Evolutionary conservation across 2,113 vertebrate species (phyloP).

Genomic region (Syrrhaptes paradoxus): DNA sequence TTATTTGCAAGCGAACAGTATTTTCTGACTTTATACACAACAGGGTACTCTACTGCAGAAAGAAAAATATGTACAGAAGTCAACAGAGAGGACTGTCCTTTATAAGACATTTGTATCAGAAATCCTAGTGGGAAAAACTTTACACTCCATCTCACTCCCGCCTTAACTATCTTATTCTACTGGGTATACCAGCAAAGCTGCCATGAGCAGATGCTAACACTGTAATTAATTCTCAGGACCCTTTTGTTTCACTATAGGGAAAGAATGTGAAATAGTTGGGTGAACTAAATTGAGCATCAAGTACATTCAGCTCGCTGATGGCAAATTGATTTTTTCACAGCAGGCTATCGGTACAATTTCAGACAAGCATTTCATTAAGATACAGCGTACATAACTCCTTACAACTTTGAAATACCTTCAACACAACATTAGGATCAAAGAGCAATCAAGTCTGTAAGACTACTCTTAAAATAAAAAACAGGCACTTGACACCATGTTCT

Average conservation of each 20-base stretch:
- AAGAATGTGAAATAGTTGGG: slow-evolving; percentile 49
- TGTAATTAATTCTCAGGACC: slow-evolving; percentile 67
- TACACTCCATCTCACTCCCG: not conserved
- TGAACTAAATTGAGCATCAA: slow-evolving; percentile 54
- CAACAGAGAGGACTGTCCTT: not conserved
- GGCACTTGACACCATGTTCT: not conserved
- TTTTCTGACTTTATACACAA: not conserved
- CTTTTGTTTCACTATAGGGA: slow-evolving; percentile 53
- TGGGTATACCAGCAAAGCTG: slow-evolving; percentile 20
- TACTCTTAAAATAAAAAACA: slow-evolving; percentile 26
- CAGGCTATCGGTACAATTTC: slow-evolving; percentile 51
- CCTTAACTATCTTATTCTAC: not conserved
- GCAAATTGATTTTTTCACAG: slow-evolving; percentile 66
- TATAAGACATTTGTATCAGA: not conserved
- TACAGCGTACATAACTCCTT: slow-evolving; percentile 37
- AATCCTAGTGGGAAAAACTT: not conserved
- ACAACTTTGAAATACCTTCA: slow-evolving; percentile 64
- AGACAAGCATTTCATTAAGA: slow-evolving; percentile 58
- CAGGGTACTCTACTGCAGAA: not conserved
- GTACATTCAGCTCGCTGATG: slow-evolving; percentile 47
- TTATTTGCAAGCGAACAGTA: not conserved
- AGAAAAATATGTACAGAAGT: not conserved
- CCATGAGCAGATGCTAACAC: slow-evolving; percentile 49
- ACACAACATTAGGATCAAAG: slow-evolving; percentile 13
- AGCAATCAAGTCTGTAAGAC: slow-evolving; percentile 29